Evolutionary conservation across 2,113 vertebrate genomes (phyloP), one percentile per base, ranked within the genome.

Genomic region (Myrmecobius fasciatus): DNA sequence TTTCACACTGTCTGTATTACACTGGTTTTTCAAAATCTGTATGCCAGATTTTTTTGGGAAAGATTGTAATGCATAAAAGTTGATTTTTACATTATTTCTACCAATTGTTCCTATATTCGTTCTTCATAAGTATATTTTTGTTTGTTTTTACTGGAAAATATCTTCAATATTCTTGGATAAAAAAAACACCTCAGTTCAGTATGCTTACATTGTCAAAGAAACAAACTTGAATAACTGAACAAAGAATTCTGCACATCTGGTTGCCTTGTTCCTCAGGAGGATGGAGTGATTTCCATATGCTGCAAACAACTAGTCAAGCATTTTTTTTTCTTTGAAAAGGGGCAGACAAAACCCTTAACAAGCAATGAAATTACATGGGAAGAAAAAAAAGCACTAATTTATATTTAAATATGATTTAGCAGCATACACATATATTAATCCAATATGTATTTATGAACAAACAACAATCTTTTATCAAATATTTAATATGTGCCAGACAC

Each of bases 191-290:
- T 97, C 90, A 92, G 96, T 96, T 97, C 96, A 94, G 49, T 93
- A 93, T 96, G 97, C 94, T 96, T 92, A 36, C 92, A 96, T 95
- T 89, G 90, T 95, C 89, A 93, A 95, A 93, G 89, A 92, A 96
- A 95, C 92, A 49, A 96, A 67, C 46, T 51, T 90, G 56, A 89
- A 47, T 46, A 97, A 94, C n/a, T 92, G 93, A 95, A 95, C 52
- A 94, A 95, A 96, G 91, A 75, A 53, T 54, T 43, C 53, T 93
- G 49, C 88, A 97, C 97, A 97, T 97, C 95, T 97, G 96, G 92
- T 92, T 91, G 88, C 94, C 91, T 93, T 92, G 89, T 94, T 92
- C 49, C n/a, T 93, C 46, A 93, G 67, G 26, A 94, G 52, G 56
- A 89, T 88, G 28, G 25, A 53, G 46, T 47, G 54, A 88, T 53